phyloP scores from a whole-genome alignment of 2,888 invertebrate species.

The Trichopria drosophilae region DNA sequence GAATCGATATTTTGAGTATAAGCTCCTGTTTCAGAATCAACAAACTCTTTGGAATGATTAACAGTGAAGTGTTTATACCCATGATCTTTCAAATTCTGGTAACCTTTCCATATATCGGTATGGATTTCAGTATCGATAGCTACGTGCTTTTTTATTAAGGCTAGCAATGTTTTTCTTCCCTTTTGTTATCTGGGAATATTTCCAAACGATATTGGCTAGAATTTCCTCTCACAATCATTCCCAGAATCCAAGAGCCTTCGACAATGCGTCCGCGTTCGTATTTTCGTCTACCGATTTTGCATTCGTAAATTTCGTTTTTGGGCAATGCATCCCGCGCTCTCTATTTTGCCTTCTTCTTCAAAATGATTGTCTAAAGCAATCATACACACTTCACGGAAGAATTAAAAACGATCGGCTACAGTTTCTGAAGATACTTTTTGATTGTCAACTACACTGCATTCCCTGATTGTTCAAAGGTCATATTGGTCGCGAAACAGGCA shows the following conservation, averaged over 20 bases:
- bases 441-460: slow-evolving; percentile 14
- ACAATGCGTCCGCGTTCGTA: too few relatives aligned
- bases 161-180: slow-evolving; percentile 7
- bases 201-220: slow-evolving; percentile 10
- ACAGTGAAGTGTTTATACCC: slow-evolving; percentile 13
- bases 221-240: slow-evolving; percentile 15
- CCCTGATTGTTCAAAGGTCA: slow-evolving; percentile 15
- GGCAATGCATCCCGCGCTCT: slow-evolving; percentile 11
- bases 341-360: slow-evolving; percentile 10
- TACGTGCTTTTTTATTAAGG: slow-evolving; percentile 8
- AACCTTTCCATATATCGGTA: slow-evolving; percentile 7
- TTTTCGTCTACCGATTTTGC: too few relatives aligned
- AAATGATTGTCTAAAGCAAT: slow-evolving; percentile 16
- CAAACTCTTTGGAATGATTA: slow-evolving; percentile 17
- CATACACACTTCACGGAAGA: slow-evolving; percentile 22
- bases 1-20: slow-evolving; percentile 10
- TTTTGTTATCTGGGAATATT: too few relatives aligned
- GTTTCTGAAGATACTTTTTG: slow-evolving; percentile 17
- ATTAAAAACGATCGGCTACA: slow-evolving; percentile 23
- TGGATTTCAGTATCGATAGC: slow-evolving; percentile 9
- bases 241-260: too few relatives aligned
- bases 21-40: slow-evolving; percentile 8
- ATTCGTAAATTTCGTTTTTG: slow-evolving; percentile 16
- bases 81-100: slow-evolving; percentile 5
- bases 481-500: slow-evolving; percentile 14